Evolutionary conservation across 1,140 invertebrate species (phyloP).

Genomic region (Vanessa atalanta): DNA sequence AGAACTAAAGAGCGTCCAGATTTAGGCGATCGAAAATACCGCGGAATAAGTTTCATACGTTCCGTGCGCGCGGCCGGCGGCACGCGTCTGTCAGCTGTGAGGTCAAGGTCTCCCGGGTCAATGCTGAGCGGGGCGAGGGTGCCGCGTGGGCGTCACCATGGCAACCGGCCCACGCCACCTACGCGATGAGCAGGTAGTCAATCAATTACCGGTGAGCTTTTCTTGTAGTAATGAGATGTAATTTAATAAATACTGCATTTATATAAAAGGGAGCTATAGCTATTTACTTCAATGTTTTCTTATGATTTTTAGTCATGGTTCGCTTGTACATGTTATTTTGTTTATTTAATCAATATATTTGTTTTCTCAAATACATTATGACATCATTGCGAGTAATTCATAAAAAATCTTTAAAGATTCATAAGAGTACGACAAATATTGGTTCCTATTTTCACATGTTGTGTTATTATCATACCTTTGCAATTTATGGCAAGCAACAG

Average conservation of each 20-base stretch:
- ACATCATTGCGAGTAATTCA: too few relatives aligned
- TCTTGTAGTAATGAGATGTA: constrained; percentile 57
- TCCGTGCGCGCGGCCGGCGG: constrained; percentile 34
- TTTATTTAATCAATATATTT: not conserved
- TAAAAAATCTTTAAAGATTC: too few relatives aligned
- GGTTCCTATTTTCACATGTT: too few relatives aligned
- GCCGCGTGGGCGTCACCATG: constrained; percentile 68
- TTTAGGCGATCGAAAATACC: constrained; percentile 46
- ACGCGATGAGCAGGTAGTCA: constrained; percentile 67
- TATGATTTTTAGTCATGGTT: not conserved
- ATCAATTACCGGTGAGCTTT: constrained; percentile 71
- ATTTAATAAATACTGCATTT: constrained; percentile 42
- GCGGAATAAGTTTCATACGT: constrained; percentile 14
- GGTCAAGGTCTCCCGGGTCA: constrained; percentile 75
- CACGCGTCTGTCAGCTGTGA: constrained; percentile 66
- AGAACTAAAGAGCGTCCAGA: constrained; percentile 26
- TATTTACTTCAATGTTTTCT: not conserved
- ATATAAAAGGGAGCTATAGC: not conserved
- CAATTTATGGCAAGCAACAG: too few relatives aligned
- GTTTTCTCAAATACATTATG: too few relatives aligned
- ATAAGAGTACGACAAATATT: too few relatives aligned
- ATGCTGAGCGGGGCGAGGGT: constrained; percentile 49
- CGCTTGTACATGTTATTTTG: not conserved
- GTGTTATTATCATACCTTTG: too few relatives aligned
- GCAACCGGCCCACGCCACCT: constrained; percentile 74